Evolutionary conservation across 2,113 vertebrate species (phyloP), one percentile per base, ranked within the genome.

Genomic region (Lampris incognitus): DNA sequence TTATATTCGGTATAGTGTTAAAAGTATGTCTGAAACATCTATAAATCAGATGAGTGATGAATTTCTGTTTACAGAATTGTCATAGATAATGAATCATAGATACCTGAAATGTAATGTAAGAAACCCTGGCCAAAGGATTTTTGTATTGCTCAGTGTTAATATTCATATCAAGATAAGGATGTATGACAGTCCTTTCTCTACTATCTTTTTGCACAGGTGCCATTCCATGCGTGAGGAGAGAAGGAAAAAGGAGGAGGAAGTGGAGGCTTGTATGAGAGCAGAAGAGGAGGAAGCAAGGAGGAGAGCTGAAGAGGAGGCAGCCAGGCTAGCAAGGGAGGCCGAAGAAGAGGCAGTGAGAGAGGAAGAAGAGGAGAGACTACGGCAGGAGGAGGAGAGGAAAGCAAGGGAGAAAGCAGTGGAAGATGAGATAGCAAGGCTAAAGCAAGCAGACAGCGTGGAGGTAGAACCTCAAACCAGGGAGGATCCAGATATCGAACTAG

Each of bases 201-300:
- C 55, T 51, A 65, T 69, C 81, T 5, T 79, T 1, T 41, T 13
- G 57, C 78, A 37, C 77, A 95, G 94, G 78, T 93, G 89, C 73
- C 82, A 83, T 1, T 90, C 87, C 3, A 82, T 94, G 0, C 92
- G 91, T 60, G 90, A 93, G 60, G 92, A 93, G n/a, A 92, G 81
- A 84, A 86, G 2, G 24, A 88, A 11, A 62, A 85, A 76, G 63
- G 89, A 83, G 1, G 79, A 85, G 38, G 85, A 85, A 11, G 42
- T 9, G 67, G 50, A 0, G 48, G 66, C 64, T 3, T 66, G 24
- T n/a, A 63, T 10, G 13, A 75, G 9, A 82, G 90, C 54, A 76
- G 82, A 82, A 40, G 85, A 88, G 44, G 88, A 91, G 37, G 78
- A 83, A 55, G 69, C 58, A 8, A 85, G 39, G 44, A 83, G 75